These are phyloP conservation scores for Xenopus laevis DNA, from an alignment of 2,113 vertebrate species.

Conservation along the genomic window DNA sequence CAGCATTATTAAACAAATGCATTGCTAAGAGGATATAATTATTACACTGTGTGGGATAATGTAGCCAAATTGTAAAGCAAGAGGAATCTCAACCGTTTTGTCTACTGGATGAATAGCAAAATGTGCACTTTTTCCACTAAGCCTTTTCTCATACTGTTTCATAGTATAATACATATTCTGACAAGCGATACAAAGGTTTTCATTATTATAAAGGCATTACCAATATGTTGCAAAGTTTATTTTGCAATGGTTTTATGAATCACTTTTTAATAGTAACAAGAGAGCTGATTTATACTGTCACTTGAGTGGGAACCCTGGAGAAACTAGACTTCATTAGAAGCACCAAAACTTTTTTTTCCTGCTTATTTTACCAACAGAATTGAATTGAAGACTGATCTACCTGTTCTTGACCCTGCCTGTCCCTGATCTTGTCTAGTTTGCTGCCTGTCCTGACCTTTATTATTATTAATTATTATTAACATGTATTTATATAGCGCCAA, in stretches of 20 bases:
- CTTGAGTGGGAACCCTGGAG: too few species aligned
- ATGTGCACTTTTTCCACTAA: background rate
- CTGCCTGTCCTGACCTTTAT: too few species aligned
- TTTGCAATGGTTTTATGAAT: background rate
- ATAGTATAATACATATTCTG: background rate
- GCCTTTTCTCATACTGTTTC: background rate
- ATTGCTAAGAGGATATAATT: constrained; percentile 22
- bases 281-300: too few species aligned
- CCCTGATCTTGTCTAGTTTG: too few species aligned
- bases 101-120: background rate
- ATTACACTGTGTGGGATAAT: constrained; percentile 4
- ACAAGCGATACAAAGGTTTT: background rate
- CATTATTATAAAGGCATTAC: background rate
- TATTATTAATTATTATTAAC: too few species aligned
- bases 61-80: background rate
- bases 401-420: too few species aligned
- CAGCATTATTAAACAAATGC: constrained; percentile 5
- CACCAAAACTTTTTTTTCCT: too few species aligned
- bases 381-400: too few species aligned
- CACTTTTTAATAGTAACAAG: background rate
- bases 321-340: too few species aligned
- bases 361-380: too few species aligned
- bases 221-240: background rate
- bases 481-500: too few species aligned
- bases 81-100: background rate